Evolutionary conservation across 1,140 invertebrate species (phyloP), one percentile per base, ranked within the genome.

Genomic region (Bombus polaris): DNA sequence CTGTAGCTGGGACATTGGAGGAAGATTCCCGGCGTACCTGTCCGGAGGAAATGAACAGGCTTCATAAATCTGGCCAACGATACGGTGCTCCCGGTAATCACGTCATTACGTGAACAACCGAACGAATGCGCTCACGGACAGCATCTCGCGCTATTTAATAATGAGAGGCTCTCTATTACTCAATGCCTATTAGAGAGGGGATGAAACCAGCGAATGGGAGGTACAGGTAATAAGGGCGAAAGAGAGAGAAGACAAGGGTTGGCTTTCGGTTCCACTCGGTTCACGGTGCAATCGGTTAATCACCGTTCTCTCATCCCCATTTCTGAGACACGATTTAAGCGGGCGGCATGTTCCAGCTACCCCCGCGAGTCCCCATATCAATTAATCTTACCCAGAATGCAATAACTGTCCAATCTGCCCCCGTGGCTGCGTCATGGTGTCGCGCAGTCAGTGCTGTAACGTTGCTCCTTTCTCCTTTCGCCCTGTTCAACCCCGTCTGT

Each of bases 361-460:
- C 84, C 91, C 84, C 83, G 80, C 90, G 47, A 73, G 86, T 89
- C 90, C 93, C 93, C 92, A 91, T 90, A 90, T 93, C 95, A 94
- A 95, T 95, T 95, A 95, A 95, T 95, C 95, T 95, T 95, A 93
- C 92, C 92, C 93, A 95, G 95, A 95, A 95, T 95, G 95, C 95
- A 95, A 95, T 95, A 95, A 95, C 95, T 95, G 94, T 95, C 95
- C 95, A 94, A 95, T 95, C 94, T 94, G 94, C 93, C 90, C 91
- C 91, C 92, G 93, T 93, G 90, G 89, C 92, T 93, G 92, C 93
- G 94, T 94, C 94, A 94, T 91, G 93, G 92, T 93, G 93, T 93
- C 92, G 93, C 86, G 90, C 90, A 92, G 92, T 93, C 92, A 93
- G 91, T 92, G 93, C 89, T 80, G 92, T 92, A 93, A 94, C 92